Percentiles rank a stretch among this genome's conserved stretches.
These are phyloP conservation scores for Cottoperca gobio DNA, from an alignment of 2,797 vertebrate species.

Conservation along the genomic window DNA sequence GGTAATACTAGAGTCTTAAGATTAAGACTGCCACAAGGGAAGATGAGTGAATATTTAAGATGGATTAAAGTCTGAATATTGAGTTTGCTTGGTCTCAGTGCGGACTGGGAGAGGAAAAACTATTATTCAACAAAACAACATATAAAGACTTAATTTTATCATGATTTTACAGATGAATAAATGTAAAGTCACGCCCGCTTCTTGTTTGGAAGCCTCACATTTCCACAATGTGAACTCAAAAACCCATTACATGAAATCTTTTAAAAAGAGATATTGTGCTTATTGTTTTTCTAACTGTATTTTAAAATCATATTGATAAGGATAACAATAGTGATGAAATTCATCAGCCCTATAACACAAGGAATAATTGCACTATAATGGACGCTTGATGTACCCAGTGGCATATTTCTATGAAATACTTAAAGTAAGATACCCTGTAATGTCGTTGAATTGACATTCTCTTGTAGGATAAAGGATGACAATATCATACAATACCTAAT, in stretches of 20 bases:
- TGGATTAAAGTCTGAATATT: conserved; percentile 67
- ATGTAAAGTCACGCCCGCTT: not conserved
- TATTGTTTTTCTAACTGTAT: conserved; percentile 7
- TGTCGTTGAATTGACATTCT: not conserved
- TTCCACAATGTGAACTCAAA: not conserved
- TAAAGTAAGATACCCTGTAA: not conserved
- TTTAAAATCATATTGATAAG: conserved; percentile 19
- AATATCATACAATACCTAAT: not conserved
- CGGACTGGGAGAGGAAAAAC: conserved; percentile 26
- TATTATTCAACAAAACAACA: conserved; percentile 47
- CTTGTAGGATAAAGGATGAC: not conserved
- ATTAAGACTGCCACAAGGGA: conserved; percentile 58
- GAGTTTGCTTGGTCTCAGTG: conserved; percentile 46
- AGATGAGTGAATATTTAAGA: conserved; percentile 65
- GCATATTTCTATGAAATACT: not conserved
- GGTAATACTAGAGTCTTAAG: conserved; percentile 52
- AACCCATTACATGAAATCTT: conserved; percentile 4
- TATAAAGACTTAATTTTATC: conserved; percentile 24
- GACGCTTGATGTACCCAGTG: not conserved
- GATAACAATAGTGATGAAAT: conserved; percentile 5
- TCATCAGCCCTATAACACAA: conserved; percentile 5
- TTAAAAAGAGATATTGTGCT: not conserved
- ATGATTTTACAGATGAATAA: conserved; percentile 30
- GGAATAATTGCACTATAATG: conserved; percentile 7
- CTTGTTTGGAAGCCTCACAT: conserved; percentile 10